Conservation (phyloP, 2,888 invertebrate genomes). For the Caenorhabditis virilis region DNA sequence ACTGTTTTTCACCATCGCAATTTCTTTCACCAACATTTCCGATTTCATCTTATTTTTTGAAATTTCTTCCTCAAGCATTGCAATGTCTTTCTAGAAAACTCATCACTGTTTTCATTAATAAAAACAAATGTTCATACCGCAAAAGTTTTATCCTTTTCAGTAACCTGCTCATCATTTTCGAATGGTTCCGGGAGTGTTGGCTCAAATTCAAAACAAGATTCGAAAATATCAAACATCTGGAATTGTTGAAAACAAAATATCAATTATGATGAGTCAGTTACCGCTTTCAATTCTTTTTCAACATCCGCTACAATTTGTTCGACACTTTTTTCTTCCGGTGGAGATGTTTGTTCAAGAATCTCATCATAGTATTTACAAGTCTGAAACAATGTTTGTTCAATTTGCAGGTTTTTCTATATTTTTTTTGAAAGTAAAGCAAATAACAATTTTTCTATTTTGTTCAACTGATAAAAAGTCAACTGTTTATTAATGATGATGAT, state of each 20-base stretch:
- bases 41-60: slow-evolving; percentile 9
- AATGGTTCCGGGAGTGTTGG: slow-evolving; percentile 15
- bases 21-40: slow-evolving; percentile 11
- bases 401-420: too few species aligned
- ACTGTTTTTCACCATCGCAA: slow-evolving; percentile 10
- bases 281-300: slow-evolving; percentile 15
- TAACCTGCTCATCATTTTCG: slow-evolving; percentile 5
- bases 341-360: slow-evolving; percentile 27
- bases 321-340: slow-evolving; percentile 26
- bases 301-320: slow-evolving; percentile 21
- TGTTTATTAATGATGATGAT: too few species aligned
- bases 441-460: too few species aligned
- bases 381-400: too few species aligned
- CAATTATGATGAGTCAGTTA: too few species aligned
- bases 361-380: slow-evolving; percentile 25
- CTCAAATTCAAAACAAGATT: slow-evolving; percentile 9
- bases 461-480: too few species aligned
- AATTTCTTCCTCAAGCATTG: slow-evolving; percentile 14
- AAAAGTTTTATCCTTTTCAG: slow-evolving; percentile 16
- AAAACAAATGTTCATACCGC: slow-evolving; percentile 4
- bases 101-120: background rate
- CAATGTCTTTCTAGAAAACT: slow-evolving; percentile 24
- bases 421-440: too few species aligned
- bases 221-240: slow-evolving; percentile 23
- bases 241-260: background rate